These are phyloP conservation scores for Maniola hyperantus DNA, from an alignment of 2,888 invertebrate species.

Conservation along the genomic window DNA sequence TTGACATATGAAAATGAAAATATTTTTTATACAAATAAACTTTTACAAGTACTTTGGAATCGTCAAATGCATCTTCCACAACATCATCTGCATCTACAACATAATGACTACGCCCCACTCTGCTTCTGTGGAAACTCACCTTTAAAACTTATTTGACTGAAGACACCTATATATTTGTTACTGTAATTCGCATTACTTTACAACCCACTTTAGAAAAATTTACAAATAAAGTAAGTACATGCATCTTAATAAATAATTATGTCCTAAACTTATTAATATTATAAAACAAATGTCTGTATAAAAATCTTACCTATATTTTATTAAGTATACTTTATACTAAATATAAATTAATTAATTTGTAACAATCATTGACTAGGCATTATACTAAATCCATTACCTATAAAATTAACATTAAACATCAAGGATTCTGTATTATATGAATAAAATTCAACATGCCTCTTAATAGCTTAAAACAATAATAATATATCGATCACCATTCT, in stretches of 20 bases:
- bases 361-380: constrained; percentile 43
- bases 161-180: background rate
- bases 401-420: constrained; percentile 19
- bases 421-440: background rate
- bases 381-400: constrained; percentile 23
- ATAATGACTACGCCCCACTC: too few species aligned
- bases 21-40: too few species aligned
- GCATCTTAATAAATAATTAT: background rate
- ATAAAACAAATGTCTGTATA: constrained; percentile 13
- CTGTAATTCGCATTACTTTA: background rate
- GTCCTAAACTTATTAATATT: background rate
- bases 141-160: background rate
- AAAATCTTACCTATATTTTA: constrained; percentile 28
- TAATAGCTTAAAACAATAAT: background rate
- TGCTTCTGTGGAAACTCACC: too few species aligned
- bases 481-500: too few species aligned
- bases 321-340: constrained; percentile 17
- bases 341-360: constrained; percentile 36
- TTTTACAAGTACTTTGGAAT: too few species aligned
- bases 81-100: too few species aligned
- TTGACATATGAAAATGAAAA: too few species aligned
- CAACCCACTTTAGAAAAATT: constrained; percentile 5
- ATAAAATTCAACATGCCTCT: constrained; percentile 20
- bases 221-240: background rate
- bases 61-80: too few species aligned